These are phyloP conservation scores for Phthorimaea operculella DNA, from an alignment of 1,140 invertebrate genomes.

Conservation along the genomic window DNA sequence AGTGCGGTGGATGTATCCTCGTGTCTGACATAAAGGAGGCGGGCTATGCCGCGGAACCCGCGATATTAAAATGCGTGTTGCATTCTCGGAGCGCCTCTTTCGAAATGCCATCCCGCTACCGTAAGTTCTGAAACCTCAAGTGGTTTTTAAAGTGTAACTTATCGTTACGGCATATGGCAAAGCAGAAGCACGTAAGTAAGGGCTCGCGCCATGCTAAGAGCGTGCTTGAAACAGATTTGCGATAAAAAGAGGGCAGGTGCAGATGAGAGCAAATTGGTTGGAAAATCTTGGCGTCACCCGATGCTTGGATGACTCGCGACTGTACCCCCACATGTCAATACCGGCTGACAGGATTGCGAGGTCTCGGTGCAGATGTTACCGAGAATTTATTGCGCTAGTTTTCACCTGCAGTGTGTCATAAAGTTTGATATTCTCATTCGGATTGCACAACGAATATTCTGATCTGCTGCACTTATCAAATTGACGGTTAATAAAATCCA, in stretches of 20 bases:
- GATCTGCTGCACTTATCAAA: too few species aligned
- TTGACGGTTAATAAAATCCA: too few species aligned
- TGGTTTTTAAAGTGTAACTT: conserved; percentile 32
- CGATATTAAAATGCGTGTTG: conserved; percentile 30
- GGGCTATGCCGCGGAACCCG: conserved; percentile 25
- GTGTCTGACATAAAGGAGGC: conserved; percentile 37
- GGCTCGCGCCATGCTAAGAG: conserved; percentile 32
- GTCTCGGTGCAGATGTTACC: background rate
- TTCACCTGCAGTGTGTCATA: too few species aligned
- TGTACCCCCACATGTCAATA: conserved; percentile 44
- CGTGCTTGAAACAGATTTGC: conserved; percentile 37
- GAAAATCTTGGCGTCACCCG: conserved; percentile 32
- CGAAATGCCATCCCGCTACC: conserved; percentile 22
- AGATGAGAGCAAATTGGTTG: conserved; percentile 30
- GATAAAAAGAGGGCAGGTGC: conserved; percentile 40
- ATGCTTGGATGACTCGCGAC: conserved; percentile 19
- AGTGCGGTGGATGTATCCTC: conserved; percentile 28
- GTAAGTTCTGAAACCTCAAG: conserved; percentile 14
- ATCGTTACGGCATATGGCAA: conserved; percentile 38
- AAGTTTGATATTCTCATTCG: too few species aligned
- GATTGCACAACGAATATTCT: too few species aligned
- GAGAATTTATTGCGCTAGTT: too few species aligned
- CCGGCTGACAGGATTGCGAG: conserved; percentile 15
- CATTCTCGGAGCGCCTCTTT: conserved; percentile 18
- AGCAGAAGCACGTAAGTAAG: conserved; percentile 25